A percentile compares a stretch with the other conserved stretches of the same genome.
These are phyloP conservation scores for Sabellastarte sp. DNA, from an alignment of 2,888 invertebrate species.

Conservation along the genomic window DNA sequence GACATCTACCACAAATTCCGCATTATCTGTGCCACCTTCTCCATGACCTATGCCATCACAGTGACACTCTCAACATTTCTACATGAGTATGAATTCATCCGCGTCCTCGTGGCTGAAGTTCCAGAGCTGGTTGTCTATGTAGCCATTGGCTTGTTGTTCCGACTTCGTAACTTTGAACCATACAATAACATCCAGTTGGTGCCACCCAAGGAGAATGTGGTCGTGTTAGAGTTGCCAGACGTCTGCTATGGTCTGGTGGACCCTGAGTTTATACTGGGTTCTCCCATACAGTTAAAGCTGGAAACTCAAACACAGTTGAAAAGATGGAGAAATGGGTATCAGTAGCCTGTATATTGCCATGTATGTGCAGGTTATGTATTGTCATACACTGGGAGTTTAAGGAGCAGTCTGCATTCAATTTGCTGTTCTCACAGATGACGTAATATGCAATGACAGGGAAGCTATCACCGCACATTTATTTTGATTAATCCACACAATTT, in stretches of 20 bases:
- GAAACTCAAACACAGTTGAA: slow-evolving; percentile 26
- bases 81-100: slow-evolving; percentile 24
- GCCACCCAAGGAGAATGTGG: slow-evolving; percentile 22
- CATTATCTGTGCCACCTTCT: slow-evolving; percentile 17
- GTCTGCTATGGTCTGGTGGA: slow-evolving; percentile 17
- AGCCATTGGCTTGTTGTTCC: slow-evolving; percentile 19
- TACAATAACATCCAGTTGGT: slow-evolving; percentile 24
- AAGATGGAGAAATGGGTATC: slow-evolving; percentile 11
- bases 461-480: too few relatives aligned
- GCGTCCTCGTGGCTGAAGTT: slow-evolving; percentile 19
- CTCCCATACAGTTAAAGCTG: slow-evolving; percentile 23
- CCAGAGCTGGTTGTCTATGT: slow-evolving; percentile 22
- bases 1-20: slow-evolving; percentile 20
- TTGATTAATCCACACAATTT: too few relatives aligned
- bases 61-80: slow-evolving; percentile 24
- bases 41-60: slow-evolving; percentile 21
- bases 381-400: too few relatives aligned
- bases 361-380: too few relatives aligned
- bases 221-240: slow-evolving; percentile 24
- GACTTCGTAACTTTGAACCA: slow-evolving; percentile 25
- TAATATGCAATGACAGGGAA: too few relatives aligned
- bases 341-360: too few relatives aligned
- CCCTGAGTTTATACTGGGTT: slow-evolving; percentile 20
- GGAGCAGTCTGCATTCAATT: too few relatives aligned
- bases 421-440: too few relatives aligned